A percentile compares a stretch with the other conserved stretches of the same genome.
Conservation (phyloP, 30 jellyfish, hydroid and myxozoan species). For the Chrysaora quinquecirrha region DNA sequence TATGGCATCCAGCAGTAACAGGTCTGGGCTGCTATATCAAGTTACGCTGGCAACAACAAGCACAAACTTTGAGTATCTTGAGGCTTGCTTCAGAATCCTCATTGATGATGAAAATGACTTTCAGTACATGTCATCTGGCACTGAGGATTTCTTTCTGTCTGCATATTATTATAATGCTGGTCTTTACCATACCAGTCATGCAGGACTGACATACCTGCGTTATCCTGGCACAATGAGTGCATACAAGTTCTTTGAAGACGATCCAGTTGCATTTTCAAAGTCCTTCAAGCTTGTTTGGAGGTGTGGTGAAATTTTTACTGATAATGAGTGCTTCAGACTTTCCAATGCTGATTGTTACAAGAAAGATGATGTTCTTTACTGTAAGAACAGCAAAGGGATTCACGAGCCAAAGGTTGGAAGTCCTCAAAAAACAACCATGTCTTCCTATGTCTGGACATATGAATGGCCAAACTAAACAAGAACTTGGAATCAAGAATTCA, state of each 20-base stretch:
- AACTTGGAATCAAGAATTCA: no score
- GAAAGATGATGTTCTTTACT: constrained; percentile 8
- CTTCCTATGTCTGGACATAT: constrained; percentile 85
- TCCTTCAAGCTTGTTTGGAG: constrained; percentile 82
- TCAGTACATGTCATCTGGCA: constrained; percentile 85
- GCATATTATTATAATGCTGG: constrained; percentile 81
- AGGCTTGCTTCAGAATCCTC: constrained; percentile 74
- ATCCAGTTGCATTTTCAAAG: constrained; percentile 69
- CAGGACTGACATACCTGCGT: constrained; percentile 68
- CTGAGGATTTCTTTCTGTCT: constrained; percentile 87
- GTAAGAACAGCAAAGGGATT: constrained; percentile 24
- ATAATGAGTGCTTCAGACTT: constrained; percentile 40
- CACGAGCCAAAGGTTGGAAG: not conserved
- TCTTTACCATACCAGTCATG: constrained; percentile 67
- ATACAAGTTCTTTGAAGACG: constrained; percentile 82
- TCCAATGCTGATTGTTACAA: constrained; percentile 33
- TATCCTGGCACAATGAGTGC: constrained; percentile 94
- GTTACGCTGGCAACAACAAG: constrained; percentile 80
- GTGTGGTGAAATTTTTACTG: constrained; percentile 62
- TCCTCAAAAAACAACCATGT: constrained; percentile 54
- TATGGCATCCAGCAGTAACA: constrained; percentile 55
- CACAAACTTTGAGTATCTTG: constrained; percentile 65
- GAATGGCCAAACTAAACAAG: constrained; percentile 76
- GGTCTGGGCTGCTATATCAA: constrained; percentile 68
- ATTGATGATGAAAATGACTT: constrained; percentile 46